These are phyloP conservation scores for Pitangus sulphuratus DNA, from an alignment of 2,797 vertebrate species.

Conservation along the genomic window DNA sequence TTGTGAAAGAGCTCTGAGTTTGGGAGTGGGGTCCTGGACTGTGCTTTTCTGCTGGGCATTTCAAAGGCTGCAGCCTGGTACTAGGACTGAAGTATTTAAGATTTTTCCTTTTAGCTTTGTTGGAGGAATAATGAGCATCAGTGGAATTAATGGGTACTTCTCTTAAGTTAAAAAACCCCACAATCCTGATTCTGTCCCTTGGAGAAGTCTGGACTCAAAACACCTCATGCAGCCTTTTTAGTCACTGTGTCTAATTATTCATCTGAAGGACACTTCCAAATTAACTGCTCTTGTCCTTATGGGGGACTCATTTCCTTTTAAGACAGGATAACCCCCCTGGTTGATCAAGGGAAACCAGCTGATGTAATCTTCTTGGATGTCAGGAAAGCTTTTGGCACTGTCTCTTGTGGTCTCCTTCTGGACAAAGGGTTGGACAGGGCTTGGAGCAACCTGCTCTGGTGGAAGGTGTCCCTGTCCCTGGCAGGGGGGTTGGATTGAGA, in stretches of 20 bases:
- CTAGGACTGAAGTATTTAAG: background rate
- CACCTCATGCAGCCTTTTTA: background rate
- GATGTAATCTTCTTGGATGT: background rate
- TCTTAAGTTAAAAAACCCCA: background rate
- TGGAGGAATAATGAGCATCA: background rate
- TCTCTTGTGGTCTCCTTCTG: background rate
- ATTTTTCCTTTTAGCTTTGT: background rate
- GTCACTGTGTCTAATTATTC: rapidly evolving
- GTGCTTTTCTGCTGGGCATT: background rate
- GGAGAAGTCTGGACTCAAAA: background rate
- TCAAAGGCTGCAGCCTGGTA: background rate
- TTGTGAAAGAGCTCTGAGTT: background rate
- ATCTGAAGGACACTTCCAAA: background rate
- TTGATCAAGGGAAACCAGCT: background rate
- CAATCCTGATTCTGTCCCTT: background rate
- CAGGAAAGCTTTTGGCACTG: background rate
- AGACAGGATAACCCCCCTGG: background rate
- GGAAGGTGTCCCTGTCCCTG: too few relatives aligned
- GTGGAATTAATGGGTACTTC: background rate
- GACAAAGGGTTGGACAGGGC: background rate
- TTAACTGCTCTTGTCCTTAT: background rate
- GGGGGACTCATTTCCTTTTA: background rate
- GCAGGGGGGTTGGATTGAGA: background rate
- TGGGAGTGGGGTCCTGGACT: background rate
- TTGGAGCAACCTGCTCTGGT: background rate